Evolutionary conservation across 2,888 invertebrate species (phyloP).

Genomic region (Margaritifera margaritifera): DNA sequence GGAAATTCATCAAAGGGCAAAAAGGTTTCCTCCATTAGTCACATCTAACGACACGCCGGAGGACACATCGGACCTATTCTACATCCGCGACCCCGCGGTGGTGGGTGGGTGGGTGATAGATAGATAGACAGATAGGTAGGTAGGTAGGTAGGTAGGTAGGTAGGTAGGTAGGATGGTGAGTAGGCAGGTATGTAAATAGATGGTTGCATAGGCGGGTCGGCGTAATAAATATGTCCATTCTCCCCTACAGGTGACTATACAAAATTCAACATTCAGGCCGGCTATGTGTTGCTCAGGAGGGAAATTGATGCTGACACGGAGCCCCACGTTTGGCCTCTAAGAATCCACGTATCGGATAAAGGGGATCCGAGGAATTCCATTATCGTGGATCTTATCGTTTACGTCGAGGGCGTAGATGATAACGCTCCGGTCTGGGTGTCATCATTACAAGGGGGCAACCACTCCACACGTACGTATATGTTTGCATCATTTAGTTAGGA

Average conservation of each 20-base stretch:
- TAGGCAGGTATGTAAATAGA: neutral
- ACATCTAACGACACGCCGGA: no score
- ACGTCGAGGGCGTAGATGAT: conserved; percentile 42
- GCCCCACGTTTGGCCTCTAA: conserved; percentile 24
- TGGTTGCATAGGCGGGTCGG: neutral
- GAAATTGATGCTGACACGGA: conserved; percentile 43
- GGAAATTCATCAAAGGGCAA: no score
- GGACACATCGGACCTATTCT: no score
- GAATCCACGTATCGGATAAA: conserved; percentile 29
- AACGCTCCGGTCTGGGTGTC: conserved; percentile 37
- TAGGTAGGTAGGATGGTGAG: no score
- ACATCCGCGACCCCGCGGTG: no score
- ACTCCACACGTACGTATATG: conserved; percentile 13
- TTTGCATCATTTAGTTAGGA: neutral
- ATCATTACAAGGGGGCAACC: conserved; percentile 26
- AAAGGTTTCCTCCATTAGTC: no score
- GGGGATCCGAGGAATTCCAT: conserved; percentile 29
- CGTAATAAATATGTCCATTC: neutral
- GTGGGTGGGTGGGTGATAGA: no score
- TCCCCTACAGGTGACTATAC: conserved; percentile 30
- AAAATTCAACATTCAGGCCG: conserved; percentile 35
- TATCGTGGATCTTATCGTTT: conserved; percentile 28
- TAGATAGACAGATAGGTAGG: no score
- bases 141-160: no score
- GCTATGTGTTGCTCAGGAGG: conserved; percentile 26